Evolutionary conservation across 2,113 vertebrate genomes (phyloP).

Genomic region (Bubo bubo): DNA sequence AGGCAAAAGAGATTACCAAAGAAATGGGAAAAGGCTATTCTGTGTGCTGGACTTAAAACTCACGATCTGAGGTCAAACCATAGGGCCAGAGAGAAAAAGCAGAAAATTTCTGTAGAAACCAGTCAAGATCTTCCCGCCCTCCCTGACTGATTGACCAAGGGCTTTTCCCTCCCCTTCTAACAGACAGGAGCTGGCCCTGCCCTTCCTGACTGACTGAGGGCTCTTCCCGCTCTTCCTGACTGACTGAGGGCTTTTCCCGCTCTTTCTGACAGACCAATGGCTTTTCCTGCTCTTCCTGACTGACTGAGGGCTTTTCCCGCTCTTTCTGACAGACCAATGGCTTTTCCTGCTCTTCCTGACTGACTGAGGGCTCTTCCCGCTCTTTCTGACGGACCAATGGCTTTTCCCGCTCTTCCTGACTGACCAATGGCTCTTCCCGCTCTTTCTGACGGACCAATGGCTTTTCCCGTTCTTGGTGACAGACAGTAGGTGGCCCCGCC

Average conservation of each 20-base stretch:
- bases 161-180: neutral
- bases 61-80: neutral
- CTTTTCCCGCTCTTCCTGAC: neutral
- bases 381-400: neutral
- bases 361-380: accelerated
- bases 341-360: neutral
- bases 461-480: neutral
- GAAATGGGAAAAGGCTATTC: neutral
- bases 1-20: neutral
- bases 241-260: neutral
- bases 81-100: neutral
- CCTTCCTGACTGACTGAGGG: accelerated
- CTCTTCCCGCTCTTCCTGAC: neutral
- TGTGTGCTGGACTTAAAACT: neutral
- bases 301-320: accelerated
- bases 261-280: neutral
- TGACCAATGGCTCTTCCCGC: neutral
- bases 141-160: neutral
- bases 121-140: neutral
- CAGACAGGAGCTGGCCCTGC: no score
- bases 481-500: neutral
- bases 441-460: neutral
- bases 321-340: neutral
- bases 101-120: neutral
- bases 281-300: neutral